Conservation (phyloP, 2,797 vertebrate species). For the Eulemur albifrons region DNA sequence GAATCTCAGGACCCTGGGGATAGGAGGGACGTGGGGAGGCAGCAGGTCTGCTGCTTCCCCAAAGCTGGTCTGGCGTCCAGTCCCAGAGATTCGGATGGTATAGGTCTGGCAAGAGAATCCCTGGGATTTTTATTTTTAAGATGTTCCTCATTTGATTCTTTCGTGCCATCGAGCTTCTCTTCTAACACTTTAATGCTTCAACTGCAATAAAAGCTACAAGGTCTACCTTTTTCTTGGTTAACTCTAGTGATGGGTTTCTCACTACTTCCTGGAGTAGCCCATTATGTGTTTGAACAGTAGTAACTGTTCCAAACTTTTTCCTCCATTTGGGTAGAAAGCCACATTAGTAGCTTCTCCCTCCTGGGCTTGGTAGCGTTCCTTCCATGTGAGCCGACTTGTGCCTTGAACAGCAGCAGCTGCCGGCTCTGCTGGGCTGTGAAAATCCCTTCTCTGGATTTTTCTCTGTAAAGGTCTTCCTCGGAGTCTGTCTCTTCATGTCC, state of each 20-base stretch:
- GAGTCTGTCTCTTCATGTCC: background rate
- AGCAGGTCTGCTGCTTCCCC: background rate
- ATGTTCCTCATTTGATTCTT: background rate
- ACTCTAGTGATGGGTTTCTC: background rate
- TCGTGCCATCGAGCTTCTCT: background rate
- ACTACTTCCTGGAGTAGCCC: background rate
- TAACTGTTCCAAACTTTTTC: background rate
- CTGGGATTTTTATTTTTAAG: background rate
- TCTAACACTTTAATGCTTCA: background rate
- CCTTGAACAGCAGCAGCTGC: background rate
- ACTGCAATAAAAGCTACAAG: background rate
- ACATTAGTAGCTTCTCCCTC: background rate
- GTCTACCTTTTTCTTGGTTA: background rate
- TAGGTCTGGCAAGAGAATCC: background rate
- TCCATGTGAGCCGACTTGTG: background rate
- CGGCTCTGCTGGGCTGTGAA: background rate
- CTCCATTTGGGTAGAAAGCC: background rate
- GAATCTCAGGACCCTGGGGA: background rate
- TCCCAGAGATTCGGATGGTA: background rate
- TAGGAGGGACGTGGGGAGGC: background rate
- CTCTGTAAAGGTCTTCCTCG: background rate
- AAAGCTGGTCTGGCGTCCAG: background rate
- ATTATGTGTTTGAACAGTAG: background rate
- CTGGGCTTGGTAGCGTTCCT: background rate
- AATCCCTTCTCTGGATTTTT: background rate